These are phyloP conservation scores for Spilosoma lubricipeda DNA, from an alignment of 2,888 invertebrate genomes.

Conservation along the genomic window DNA sequence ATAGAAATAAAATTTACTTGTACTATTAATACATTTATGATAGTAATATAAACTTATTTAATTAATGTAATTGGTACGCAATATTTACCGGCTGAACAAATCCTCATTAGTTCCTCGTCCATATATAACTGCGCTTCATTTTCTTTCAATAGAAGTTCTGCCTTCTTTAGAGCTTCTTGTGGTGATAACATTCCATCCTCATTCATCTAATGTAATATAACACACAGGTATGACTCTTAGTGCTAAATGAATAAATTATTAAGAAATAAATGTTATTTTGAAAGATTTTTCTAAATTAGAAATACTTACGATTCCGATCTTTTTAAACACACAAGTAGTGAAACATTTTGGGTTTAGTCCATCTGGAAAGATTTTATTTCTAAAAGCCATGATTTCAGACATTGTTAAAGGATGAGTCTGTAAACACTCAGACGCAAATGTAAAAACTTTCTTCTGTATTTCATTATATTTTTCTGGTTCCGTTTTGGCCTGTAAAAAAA, in stretches of 20 bases:
- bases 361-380: conserved; percentile 62
- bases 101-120: not conserved
- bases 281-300: not conserved
- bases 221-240: not conserved
- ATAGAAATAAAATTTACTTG: too few species aligned
- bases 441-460: conserved; percentile 60
- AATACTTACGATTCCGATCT: conserved; percentile 66
- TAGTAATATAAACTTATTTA: too few species aligned
- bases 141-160: not conserved
- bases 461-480: conserved; percentile 55
- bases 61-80: not conserved
- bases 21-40: too few species aligned
- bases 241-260: too few species aligned
- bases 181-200: not conserved
- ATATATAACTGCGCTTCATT: not conserved
- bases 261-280: not conserved
- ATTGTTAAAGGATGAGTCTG: conserved; percentile 60
- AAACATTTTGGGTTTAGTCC: conserved; percentile 66
- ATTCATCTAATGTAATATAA: not conserved
- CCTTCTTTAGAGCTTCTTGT: not conserved
- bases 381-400: conserved; percentile 61
- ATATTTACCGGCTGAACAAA: not conserved
- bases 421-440: conserved; percentile 62
- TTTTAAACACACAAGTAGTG: conserved; percentile 66
- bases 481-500: conserved; percentile 58